A percentile compares a stretch with the other conserved stretches of the same genome.
Evolutionary conservation across 2,797 vertebrate genomes (phyloP).

Genomic region (Periophthalmus magnuspinnatus): DNA sequence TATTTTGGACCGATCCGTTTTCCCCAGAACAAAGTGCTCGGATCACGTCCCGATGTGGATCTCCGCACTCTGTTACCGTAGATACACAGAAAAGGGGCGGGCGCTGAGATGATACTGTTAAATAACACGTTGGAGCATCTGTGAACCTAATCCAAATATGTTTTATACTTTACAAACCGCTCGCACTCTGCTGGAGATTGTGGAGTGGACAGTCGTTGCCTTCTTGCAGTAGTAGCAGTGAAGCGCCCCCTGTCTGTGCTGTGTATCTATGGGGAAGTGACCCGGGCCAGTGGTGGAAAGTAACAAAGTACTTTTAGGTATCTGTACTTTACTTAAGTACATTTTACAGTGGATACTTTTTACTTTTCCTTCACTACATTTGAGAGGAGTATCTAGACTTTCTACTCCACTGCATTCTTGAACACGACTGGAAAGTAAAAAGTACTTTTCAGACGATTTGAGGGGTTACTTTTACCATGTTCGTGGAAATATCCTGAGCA

Average conservation of each 20-base stretch:
- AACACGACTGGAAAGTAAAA: too few species aligned
- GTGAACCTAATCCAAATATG: slow-evolving; percentile 31
- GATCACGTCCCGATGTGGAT: slow-evolving; percentile 29
- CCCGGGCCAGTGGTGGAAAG: slow-evolving; percentile 34
- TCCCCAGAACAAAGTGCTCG: slow-evolving; percentile 30
- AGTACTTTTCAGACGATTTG: too few species aligned
- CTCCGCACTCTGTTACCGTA: slow-evolving; percentile 27
- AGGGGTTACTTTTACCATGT: too few species aligned
- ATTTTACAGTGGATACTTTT: too few species aligned
- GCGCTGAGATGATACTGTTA: background rate
- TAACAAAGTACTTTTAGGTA: too few species aligned
- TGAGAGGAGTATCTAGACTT: too few species aligned
- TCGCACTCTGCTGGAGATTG: slow-evolving; percentile 3
- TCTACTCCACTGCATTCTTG: too few species aligned
- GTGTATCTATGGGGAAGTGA: slow-evolving; percentile 57
- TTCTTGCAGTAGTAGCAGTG: slow-evolving; percentile 32
- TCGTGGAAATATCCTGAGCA: too few species aligned
- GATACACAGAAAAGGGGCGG: slow-evolving; percentile 35
- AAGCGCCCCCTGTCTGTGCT: slow-evolving; percentile 8
- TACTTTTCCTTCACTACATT: too few species aligned
- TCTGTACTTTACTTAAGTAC: too few species aligned
- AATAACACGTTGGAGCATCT: slow-evolving; percentile 10
- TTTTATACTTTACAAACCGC: slow-evolving; percentile 31
- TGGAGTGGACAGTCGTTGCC: slow-evolving; percentile 25
- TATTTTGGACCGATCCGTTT: slow-evolving; percentile 54